These are phyloP conservation scores for Helicolenus hilgendorfi DNA, from an alignment of 2,797 vertebrate species.

Conservation along the genomic window DNA sequence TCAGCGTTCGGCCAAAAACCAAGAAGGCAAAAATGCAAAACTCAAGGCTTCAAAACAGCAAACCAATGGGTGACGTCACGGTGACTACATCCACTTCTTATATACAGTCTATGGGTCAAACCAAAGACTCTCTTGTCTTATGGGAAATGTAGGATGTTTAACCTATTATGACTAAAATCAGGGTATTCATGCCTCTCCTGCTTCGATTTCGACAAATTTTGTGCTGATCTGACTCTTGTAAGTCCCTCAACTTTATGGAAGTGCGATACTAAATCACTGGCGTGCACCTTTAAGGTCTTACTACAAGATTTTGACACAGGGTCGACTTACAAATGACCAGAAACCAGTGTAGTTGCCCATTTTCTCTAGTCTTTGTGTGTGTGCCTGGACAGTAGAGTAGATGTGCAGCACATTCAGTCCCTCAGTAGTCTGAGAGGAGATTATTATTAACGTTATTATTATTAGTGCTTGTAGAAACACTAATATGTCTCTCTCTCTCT, in stretches of 20 bases:
- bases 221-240: not conserved
- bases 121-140: not conserved
- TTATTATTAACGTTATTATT: conserved; percentile 8
- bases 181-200: not conserved
- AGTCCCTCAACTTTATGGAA: not conserved
- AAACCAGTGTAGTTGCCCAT: not conserved
- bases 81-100: too few species aligned
- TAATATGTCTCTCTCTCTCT: not conserved
- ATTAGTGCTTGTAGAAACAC: conserved; percentile 28
- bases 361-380: not conserved
- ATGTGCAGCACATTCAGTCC: not conserved
- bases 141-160: not conserved
- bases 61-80: too few species aligned
- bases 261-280: not conserved
- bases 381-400: not conserved
- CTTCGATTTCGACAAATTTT: not conserved
- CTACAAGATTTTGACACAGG: not conserved
- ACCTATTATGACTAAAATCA: not conserved
- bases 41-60: too few species aligned
- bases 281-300: not conserved
- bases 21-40: too few species aligned
- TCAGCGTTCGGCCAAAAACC: too few species aligned
- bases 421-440: not conserved
- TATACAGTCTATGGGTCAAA: not conserved
- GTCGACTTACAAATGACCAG: not conserved